Conservation (phyloP, 2,888 invertebrate genomes). For the Blastobasis lacticolella region DNA sequence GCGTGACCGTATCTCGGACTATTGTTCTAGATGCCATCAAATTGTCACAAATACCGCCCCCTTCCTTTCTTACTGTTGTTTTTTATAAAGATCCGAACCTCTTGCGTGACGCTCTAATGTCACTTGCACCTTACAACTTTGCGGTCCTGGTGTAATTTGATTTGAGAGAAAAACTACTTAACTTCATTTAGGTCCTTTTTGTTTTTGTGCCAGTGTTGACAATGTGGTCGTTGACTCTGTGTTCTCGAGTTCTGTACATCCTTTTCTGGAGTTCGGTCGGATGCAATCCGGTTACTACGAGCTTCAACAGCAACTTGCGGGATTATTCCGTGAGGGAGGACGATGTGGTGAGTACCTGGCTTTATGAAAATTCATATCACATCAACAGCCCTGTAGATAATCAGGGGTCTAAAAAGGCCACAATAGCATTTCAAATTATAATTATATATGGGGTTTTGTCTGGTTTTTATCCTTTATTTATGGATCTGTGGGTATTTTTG, state of each 20-base stretch:
- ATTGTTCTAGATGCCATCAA: slow-evolving; percentile 59
- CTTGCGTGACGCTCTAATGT: slow-evolving; percentile 24
- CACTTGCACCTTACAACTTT: slow-evolving; percentile 17
- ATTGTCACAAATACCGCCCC: slow-evolving; percentile 54
- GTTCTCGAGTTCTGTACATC: not conserved
- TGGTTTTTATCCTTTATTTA: no score
- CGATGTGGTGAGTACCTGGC: slow-evolving; percentile 33
- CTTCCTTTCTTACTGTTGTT: slow-evolving; percentile 29
- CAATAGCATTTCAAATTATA: no score
- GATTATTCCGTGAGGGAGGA: slow-evolving; percentile 37
- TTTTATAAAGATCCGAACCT: slow-evolving; percentile 53
- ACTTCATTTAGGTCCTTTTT: not conserved
- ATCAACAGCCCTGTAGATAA: no score
- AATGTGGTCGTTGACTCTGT: slow-evolving; percentile 5
- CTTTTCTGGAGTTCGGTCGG: not conserved
- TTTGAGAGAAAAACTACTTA: no score
- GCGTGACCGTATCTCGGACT: slow-evolving; percentile 56
- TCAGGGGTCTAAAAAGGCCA: no score
- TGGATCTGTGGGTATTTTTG: no score
- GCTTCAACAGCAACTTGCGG: slow-evolving; percentile 49
- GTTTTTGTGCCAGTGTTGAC: slow-evolving; percentile 4
- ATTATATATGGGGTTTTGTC: no score
- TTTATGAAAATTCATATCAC: not conserved
- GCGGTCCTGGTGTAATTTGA: slow-evolving; percentile 3
- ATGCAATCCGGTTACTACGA: slow-evolving; percentile 26